Evolutionary conservation across 2,888 invertebrate genomes (phyloP), one percentile per base, ranked within the genome.

Genomic region (Oasisia sp.): DNA sequence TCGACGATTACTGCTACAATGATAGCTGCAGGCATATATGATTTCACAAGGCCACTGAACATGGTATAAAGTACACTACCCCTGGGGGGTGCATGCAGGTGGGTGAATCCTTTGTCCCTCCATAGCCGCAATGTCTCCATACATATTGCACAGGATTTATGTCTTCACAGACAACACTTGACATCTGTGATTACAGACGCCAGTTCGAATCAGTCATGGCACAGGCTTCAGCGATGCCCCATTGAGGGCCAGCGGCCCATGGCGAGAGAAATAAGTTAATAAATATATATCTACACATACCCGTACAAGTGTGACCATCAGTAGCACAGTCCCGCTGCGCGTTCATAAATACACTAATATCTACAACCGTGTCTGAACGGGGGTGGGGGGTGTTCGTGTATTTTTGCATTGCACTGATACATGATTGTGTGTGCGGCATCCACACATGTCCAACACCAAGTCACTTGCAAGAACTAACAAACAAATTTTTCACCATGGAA

Each of bases 201-300:
- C 74, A 74, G n/a, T 5, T 74, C 27, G 7, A 74, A 74, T 2
- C n/a, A 14, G 74, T 74, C n/a, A n/a, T 19, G 14, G 27, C 27
- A n/a, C 8, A n/a, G 74, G 27, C n/a, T 74, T 19, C 27, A 27
- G 74, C 7, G 74, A 74, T 74, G 27, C 7, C 5, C 74, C 74
- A 27, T 74, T 27, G 74, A 74, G n/a, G 27, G 27, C 27, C 74
- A n/a, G 74, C 7, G n/a, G 27, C 74, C 19, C 19, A 27, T 74
- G 14, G 19, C 27, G 38, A 27, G 74, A 74, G 74, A 74, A 74
- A 74, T 74, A 74, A 74, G 74, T 74, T 74, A 74, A 74, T 74
- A 74, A 74, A 74, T 74, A 74, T 74, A 74, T 74, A 74, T 27
- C 74, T 74, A 74, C 74, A n/a, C 74, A 74, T 74, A 74, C 74